Percentiles rank a stretch among this genome's conserved stretches.
phyloP scores from a whole-genome alignment of 2,888 invertebrate genomes.

The Temnothorax ravouxi region DNA sequence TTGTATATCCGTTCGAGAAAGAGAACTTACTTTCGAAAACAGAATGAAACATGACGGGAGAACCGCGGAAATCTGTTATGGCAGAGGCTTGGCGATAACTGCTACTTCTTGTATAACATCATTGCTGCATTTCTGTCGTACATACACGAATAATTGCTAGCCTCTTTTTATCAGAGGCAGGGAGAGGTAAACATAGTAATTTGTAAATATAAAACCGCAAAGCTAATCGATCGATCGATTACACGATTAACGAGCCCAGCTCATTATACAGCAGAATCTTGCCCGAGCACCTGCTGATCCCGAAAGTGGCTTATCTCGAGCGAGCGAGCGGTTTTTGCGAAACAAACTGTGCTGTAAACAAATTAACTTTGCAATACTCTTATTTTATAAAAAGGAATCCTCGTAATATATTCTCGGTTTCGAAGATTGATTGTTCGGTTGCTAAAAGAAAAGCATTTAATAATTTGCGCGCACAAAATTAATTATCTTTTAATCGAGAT shows the following conservation, averaged over 20 bases:
- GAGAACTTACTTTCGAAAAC: conserved; percentile 17
- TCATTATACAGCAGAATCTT: conserved; percentile 70
- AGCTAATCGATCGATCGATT: conserved; percentile 64
- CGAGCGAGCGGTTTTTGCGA: neutral
- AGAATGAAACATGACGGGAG: neutral
- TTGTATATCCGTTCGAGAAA: neutral
- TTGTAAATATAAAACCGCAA: conserved; percentile 62
- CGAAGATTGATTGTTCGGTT: neutral
- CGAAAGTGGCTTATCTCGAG: conserved; percentile 9
- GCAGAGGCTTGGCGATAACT: neutral
- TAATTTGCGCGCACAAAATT: conserved; percentile 1
- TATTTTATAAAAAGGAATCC: neutral
- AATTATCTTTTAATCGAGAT: neutral
- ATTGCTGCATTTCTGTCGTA: neutral
- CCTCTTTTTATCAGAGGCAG: neutral
- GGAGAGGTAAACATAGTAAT: conserved; percentile 58
- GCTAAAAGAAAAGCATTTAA: conserved; percentile 9
- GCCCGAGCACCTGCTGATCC: conserved; percentile 65
- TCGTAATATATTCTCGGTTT: neutral
- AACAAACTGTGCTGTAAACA: neutral
- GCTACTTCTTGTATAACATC: neutral
- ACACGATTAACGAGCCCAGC: conserved; percentile 61
- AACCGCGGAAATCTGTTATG: neutral
- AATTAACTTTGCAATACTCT: conserved; percentile 2
- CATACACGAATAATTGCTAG: neutral